Evolutionary conservation across 1,140 invertebrate species (phyloP), one percentile per base, ranked within the genome.

Genomic region (Tigriopus japonicus): DNA sequence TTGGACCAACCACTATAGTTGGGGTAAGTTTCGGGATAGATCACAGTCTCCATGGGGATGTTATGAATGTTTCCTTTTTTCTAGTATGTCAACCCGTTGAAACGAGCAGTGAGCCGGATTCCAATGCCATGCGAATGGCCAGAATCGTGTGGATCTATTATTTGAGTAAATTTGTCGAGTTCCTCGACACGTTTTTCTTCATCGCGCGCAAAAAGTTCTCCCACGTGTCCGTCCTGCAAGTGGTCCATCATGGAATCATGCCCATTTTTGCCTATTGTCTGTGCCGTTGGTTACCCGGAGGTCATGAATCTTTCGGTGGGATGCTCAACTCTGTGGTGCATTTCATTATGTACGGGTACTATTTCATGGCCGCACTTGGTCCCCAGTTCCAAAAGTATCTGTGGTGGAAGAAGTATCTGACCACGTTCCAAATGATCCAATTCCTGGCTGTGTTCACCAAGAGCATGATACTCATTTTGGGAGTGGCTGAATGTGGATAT

Each of bases 191-290:
- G 28, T 66, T 90, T 40, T 91, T 92, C 72, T 90, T 92, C 71
- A 78, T 92, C 24, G 71, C 91, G 51, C 76, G 85, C 42, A 91
- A 91, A 71, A 92, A 91, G 68, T 77, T 83, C 61, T 80, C 79
- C 63, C 87, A 92, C 67, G 74, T 89, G 10, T 81, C 84, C 6
- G 87, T 91, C 68, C 76, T 93, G 15, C 88, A 92, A 65, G 80
- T 91, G 1, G 88, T 89, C 68, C 88, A 92, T 69, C 88, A 93
- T 70, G 74, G 81, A 10, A 81, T 82, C n/a, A 88, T 89, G 78
- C 63, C 63, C 40, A 62, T 66, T 17, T 66, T 63, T 40, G 64
- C 65, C 15, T 72, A 69, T 66, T 41, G 35, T 7, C n/a, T 58
- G 40, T 17, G 35, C 17, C 55, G 55, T 5, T 65, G 62, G 62